A percentile compares a stretch with the other conserved stretches of the same genome.
Evolutionary conservation across 2,797 vertebrate genomes (phyloP).

Genomic region (Carcharodon carcharias): DNA sequence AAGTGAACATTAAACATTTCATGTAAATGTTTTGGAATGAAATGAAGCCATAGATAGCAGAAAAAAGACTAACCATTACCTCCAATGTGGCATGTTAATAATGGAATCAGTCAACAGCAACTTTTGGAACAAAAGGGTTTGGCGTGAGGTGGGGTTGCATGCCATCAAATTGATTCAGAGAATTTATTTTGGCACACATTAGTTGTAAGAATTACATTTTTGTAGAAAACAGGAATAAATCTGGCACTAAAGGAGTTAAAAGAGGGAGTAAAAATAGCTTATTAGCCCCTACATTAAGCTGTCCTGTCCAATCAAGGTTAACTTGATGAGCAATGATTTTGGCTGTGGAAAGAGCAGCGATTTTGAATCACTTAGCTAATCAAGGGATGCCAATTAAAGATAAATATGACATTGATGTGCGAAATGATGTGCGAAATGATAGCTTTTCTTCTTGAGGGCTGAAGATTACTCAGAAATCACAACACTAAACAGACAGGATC

Average conservation of each 20-base stretch:
- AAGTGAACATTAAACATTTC: neutral
- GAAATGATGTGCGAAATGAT: slow-evolving; percentile 75
- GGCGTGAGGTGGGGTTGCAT: neutral
- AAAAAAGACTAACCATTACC: neutral
- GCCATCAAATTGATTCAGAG: neutral
- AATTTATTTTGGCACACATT: neutral
- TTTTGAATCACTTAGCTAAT: slow-evolving; percentile 80
- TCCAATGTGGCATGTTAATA: neutral
- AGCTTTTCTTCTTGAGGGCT: slow-evolving; percentile 64
- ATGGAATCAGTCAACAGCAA: neutral
- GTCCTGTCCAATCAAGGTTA: slow-evolving; percentile 54
- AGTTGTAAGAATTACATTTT: neutral
- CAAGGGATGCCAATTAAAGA: slow-evolving; percentile 71
- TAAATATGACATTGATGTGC: slow-evolving; percentile 76
- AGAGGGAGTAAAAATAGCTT: neutral
- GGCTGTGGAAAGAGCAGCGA: slow-evolving; percentile 65
- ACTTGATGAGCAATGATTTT: slow-evolving; percentile 62
- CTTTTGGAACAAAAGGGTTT: neutral
- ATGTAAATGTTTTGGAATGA: neutral
- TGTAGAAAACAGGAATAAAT: neutral
- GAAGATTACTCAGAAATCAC: slow-evolving; percentile 65
- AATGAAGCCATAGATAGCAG: neutral
- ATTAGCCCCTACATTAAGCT: slow-evolving; percentile 52
- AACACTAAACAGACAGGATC: slow-evolving; percentile 29
- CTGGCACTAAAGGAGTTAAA: neutral